Evolutionary conservation across 2,888 invertebrate species (phyloP), one percentile per base, ranked within the genome.

Genomic region (Temnothorax ravouxi): DNA sequence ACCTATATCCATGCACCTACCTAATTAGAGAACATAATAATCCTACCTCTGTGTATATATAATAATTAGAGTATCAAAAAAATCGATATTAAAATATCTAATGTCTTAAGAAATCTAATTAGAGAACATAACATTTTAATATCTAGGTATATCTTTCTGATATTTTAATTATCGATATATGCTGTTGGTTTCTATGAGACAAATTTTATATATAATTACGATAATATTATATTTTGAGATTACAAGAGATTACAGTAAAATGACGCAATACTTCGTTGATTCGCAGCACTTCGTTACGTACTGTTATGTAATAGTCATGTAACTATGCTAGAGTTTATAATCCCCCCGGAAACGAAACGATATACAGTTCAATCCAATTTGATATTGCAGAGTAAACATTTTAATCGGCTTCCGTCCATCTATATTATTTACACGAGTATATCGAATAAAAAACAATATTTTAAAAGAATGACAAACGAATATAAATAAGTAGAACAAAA

Each of bases 361-460:
- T 77, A 41, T 77, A 4, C 25, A n/a, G 52, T 67, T 66, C 54
- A 41, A 76, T 67, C 18, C 52, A 44, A 54, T 77, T 69, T 77
- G n/a, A 54, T 67, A 64, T 64, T 21, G n/a, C 15, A 34, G 3
- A 13, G 13, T 15, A 21, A 75, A 75, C 29, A 54, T 67, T 77
- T 75, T 61, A 59, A 44, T 25, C 54, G 50, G 50, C 34, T 54
- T 29, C 29, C 29, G 18, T 54, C 15, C 29, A 9, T 52, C n/a
- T 52, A 52, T 52, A 52, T 50, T 38, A 25, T 25, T 52, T 52
- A 2, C 18, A 8, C 11, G 3, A 38, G 11, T 38, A 41, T 38
- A 41, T 38, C 52, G 6, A 18, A 25, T n/a, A n/a, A 56, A 64
- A 61, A n/a, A 5, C 13, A 13, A 52, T 18, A 18, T 50, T 66